Evolutionary conservation across 2,888 invertebrate genomes (phyloP).

Genomic region (Cyrtodaria siliqua): DNA sequence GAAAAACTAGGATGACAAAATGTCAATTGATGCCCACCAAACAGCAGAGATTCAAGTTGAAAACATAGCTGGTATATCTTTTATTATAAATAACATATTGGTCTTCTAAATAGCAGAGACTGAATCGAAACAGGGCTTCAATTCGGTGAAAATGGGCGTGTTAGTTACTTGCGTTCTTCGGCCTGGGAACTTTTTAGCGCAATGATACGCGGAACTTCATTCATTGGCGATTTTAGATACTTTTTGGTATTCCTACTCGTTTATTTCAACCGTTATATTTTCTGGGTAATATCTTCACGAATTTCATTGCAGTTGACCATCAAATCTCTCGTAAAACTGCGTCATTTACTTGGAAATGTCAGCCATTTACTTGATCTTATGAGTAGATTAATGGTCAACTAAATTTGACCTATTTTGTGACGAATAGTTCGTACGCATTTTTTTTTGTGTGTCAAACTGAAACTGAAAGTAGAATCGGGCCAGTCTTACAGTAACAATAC

Average conservation of each 20-base stretch:
- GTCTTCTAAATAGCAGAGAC: too few species aligned
- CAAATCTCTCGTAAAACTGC: too few species aligned
- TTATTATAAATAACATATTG: not conserved
- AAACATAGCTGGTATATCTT: slow-evolving; percentile 74
- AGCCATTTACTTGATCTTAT: too few species aligned
- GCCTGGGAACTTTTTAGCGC: slow-evolving; percentile 42
- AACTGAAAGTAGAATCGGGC: slow-evolving; percentile 66
- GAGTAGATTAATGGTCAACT: too few species aligned
- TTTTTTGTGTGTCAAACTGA: slow-evolving; percentile 43
- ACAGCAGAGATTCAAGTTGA: slow-evolving; percentile 78
- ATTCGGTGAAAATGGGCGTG: not conserved
- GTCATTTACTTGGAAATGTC: too few species aligned
- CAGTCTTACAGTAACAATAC: too few species aligned
- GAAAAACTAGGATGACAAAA: slow-evolving; percentile 66
- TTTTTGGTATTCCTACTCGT: slow-evolving; percentile 57
- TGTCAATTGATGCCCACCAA: slow-evolving; percentile 77
- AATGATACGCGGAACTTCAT: slow-evolving; percentile 56
- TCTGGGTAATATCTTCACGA: too few species aligned
- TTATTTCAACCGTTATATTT: too few species aligned
- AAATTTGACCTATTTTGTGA: slow-evolving; percentile 56
- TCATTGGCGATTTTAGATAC: slow-evolving; percentile 15
- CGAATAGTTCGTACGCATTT: not conserved
- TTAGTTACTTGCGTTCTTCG: slow-evolving; percentile 53
- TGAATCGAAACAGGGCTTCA: too few species aligned
- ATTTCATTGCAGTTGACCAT: too few species aligned